Evolutionary conservation across 2,113 vertebrate genomes (phyloP).

Genomic region (Macquaria australasica): DNA sequence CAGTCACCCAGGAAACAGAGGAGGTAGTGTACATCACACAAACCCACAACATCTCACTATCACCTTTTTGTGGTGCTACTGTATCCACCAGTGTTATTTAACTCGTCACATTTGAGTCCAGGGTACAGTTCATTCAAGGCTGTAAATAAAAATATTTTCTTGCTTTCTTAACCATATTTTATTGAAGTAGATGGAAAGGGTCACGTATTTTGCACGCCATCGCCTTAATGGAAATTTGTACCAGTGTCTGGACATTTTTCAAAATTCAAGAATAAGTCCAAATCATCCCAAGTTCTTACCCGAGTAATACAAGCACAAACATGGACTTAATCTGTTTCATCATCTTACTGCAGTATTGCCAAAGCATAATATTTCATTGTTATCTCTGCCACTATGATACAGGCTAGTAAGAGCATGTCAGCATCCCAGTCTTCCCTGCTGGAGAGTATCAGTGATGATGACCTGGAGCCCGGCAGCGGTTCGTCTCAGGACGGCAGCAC

Average conservation of each 20-base stretch:
- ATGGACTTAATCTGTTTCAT: no score
- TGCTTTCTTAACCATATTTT: background rate
- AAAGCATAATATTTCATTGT: background rate
- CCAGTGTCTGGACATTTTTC: background rate
- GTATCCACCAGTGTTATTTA: background rate
- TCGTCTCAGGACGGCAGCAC: slow-evolving; percentile 79
- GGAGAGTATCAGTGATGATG: slow-evolving; percentile 82
- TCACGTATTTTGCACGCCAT: background rate
- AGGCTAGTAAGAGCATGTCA: slow-evolving; percentile 85
- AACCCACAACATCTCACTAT: background rate
- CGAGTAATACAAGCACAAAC: no score
- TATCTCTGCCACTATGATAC: slow-evolving; percentile 11
- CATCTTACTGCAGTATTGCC: background rate
- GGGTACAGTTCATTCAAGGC: background rate
- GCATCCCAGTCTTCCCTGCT: slow-evolving; percentile 82
- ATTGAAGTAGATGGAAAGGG: background rate
- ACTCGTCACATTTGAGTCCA: background rate
- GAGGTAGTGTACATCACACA: slow-evolving; percentile 69
- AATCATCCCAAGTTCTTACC: no score
- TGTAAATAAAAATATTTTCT: background rate
- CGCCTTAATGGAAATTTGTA: background rate
- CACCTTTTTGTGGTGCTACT: background rate
- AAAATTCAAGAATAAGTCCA: background rate
- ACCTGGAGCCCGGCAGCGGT: slow-evolving; percentile 79
- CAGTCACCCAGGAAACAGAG: slow-evolving; percentile 83